Base-by-base conservation (phyloP, 2,113 vertebrate species). In the Apeltes quadracus region DNA sequence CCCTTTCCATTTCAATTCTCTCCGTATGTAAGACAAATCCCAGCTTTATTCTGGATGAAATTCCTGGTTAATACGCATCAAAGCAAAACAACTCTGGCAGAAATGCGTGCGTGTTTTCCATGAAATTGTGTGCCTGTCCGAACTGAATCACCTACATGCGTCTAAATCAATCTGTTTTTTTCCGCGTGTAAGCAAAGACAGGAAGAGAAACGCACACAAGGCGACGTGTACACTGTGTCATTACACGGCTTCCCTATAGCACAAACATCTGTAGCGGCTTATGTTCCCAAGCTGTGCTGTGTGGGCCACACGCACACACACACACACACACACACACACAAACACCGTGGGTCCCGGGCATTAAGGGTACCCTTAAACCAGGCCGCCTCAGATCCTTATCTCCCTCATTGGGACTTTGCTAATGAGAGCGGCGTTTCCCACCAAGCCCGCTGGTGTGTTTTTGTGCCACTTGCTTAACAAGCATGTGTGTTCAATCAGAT, bases 401-500 rank as follows among this genome's bases (percentile, higher is more conserved):
- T 85, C 57, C 6, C 70, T 85, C 72, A 83, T 84, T 80, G 85
- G 77, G 46, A 84, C 53, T 67, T 73, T 43, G 34, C 83, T 85
- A 90, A 92, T 75, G 83, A 88, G 67, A 83, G 69, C 39, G 34
- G 48, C 54, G 71, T 34, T 85, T 84, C 76, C 78, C 70, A 84
- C 25, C 44, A 7, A 7, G 72, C 50, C 53, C 14, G 20, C 70
- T 58, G n/a, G n/a, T 61, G 57, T 77, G 79, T 90, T 91, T 90
- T 86, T 81, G 66, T 75, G 66, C 72, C 84, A 87, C 79, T 86
- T 77, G 59, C 76, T 80, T 90, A 83, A 90, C 39, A 41, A 90
- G 77, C 88, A 90, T 84, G 82, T 90, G 90, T 67, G 84, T 88
- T 79, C 69, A 88, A 91, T 90, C 84, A 88, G 78, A 89, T 85